Conservation (phyloP, 2,797 vertebrate species). For the Peromyscus eremicus region DNA sequence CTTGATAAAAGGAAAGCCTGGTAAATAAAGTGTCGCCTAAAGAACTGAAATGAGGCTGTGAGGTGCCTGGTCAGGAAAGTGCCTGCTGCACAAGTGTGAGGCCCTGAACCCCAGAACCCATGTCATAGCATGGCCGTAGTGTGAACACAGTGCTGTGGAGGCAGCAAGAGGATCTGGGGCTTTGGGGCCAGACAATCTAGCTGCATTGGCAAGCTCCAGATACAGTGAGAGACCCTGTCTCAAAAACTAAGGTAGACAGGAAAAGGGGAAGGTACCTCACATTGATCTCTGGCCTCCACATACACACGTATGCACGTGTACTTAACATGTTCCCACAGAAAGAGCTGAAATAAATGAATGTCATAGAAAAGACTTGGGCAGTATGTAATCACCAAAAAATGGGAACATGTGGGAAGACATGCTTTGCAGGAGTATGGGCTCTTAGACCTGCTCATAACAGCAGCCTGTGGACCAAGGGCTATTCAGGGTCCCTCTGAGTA, state of each 20-base stretch:
- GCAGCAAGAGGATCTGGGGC: too few species aligned
- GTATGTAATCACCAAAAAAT: conserved; percentile 45
- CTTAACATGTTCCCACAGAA: neutral
- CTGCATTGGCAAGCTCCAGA: neutral
- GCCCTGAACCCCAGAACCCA: neutral
- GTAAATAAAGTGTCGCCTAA: conserved; percentile 29
- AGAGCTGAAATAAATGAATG: conserved; percentile 38
- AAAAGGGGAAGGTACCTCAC: neutral
- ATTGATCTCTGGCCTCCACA: too few species aligned
- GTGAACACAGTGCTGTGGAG: neutral
- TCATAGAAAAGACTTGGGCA: conserved; percentile 42
- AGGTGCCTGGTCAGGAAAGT: neutral
- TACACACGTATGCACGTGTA: neutral
- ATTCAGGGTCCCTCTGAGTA: neutral
- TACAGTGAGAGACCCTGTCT: neutral
- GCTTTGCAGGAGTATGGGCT: neutral
- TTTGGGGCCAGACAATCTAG: neutral
- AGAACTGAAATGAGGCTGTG: neutral
- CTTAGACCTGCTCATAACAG: neutral
- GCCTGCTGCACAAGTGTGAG: too few species aligned
- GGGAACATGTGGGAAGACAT: neutral
- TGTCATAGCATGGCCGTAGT: too few species aligned
- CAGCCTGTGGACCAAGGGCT: neutral
- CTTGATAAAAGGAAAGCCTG: neutral
- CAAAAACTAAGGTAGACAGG: neutral